Conservation (phyloP, 2,797 vertebrate genomes). For the Mastacembelus armatus region DNA sequence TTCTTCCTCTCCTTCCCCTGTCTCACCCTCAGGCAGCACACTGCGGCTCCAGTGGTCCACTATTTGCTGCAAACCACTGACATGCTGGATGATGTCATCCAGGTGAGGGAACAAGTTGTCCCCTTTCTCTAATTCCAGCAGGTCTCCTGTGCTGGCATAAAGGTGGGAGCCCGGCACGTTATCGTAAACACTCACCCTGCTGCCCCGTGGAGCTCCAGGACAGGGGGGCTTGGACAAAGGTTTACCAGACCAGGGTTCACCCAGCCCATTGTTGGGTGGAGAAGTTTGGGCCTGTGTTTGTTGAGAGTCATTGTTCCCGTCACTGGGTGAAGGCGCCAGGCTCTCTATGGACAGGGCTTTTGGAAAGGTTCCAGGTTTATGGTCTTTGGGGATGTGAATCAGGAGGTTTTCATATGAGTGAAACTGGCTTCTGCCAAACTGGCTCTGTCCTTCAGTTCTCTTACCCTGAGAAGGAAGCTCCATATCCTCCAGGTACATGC, state of each 20-base stretch:
- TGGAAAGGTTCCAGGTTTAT: constrained; percentile 98
- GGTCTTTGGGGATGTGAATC: constrained; percentile 96
- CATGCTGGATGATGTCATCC: constrained; percentile 95
- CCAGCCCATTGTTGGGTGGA: constrained; percentile 64
- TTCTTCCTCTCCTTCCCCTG: constrained; percentile 76
- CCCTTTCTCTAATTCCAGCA: constrained; percentile 93
- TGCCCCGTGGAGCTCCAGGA: constrained; percentile 88
- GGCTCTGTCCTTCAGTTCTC: constrained; percentile 83
- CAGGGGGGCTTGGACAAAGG: constrained; percentile 72
- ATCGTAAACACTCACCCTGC: constrained; percentile 96
- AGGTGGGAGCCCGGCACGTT: constrained; percentile 97
- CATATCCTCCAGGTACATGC: constrained; percentile 94
- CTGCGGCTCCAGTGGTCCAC: constrained; percentile 94
- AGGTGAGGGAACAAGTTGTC: constrained; percentile 91
- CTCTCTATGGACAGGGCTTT: constrained; percentile 98
- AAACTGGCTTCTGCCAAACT: constrained; percentile 85
- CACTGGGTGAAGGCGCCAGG: constrained; percentile 86
- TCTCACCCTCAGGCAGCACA: constrained; percentile 82
- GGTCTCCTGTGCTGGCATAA: constrained; percentile 96
- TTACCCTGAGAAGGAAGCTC: constrained; percentile 87
- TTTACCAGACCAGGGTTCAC: constrained; percentile 55
- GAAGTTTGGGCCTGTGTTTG: constrained; percentile 61
- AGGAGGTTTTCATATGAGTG: constrained; percentile 95
- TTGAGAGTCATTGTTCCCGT: constrained; percentile 64
- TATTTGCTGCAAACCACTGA: constrained; percentile 93